These are phyloP conservation scores for Piscicola geometra DNA, from an alignment of 2,888 invertebrate genomes.

Conservation along the genomic window DNA sequence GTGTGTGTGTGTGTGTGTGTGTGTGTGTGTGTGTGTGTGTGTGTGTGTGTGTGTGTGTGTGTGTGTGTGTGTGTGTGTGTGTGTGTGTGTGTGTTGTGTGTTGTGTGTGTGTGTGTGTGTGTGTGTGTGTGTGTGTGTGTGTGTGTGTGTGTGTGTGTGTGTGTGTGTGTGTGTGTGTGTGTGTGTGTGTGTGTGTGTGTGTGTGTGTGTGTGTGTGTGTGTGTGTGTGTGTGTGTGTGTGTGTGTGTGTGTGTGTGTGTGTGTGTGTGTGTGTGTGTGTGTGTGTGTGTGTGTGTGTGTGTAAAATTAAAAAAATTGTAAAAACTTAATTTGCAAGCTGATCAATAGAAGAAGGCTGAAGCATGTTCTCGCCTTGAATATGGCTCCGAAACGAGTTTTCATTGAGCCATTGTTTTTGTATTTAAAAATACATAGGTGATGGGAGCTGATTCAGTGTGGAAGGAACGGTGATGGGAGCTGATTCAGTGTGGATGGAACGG, in stretches of 20 bases:
- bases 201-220: slow-evolving; percentile 30
- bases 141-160: slow-evolving; percentile 31
- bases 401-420: too few species aligned
- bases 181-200: slow-evolving; percentile 32
- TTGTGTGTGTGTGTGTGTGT: slow-evolving; percentile 15
- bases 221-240: slow-evolving; percentile 29
- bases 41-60: slow-evolving; percentile 31
- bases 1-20: slow-evolving; percentile 31
- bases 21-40: slow-evolving; percentile 31
- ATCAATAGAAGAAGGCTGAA: too few species aligned
- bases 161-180: slow-evolving; percentile 29
- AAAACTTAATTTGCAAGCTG: too few species aligned
- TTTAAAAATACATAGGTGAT: too few species aligned
- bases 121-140: slow-evolving; percentile 25
- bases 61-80: slow-evolving; percentile 19
- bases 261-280: slow-evolving; percentile 23
- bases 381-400: too few species aligned
- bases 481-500: too few species aligned
- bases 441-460: too few species aligned
- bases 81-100: slow-evolving; percentile 22
- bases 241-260: slow-evolving; percentile 18
- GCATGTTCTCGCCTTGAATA: too few species aligned
- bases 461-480: too few species aligned
- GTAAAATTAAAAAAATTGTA: too few species aligned
- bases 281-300: slow-evolving; percentile 19